Conservation (phyloP, 2,797 vertebrate species). For the Telmatherina bonti region DNA sequence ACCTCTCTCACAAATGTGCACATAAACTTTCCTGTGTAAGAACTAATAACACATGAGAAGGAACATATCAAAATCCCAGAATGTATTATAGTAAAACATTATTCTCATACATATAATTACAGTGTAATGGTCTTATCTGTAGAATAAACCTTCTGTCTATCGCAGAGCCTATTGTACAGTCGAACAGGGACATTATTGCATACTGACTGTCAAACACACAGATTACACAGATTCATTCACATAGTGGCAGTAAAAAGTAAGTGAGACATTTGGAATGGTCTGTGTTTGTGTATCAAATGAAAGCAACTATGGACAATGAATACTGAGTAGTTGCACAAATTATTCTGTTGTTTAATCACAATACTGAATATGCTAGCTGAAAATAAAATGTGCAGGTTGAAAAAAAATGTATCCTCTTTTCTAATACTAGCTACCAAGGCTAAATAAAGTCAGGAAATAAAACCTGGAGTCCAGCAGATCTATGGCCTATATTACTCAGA, state of each 20-base stretch:
- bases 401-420: background rate
- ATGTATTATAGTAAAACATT: slow-evolving; percentile 57
- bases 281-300: background rate
- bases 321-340: background rate
- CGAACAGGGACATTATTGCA: slow-evolving; percentile 1
- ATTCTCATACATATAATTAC: slow-evolving; percentile 57
- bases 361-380: background rate
- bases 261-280: background rate
- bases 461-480: background rate
- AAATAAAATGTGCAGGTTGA: background rate
- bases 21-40: background rate
- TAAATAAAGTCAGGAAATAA: background rate
- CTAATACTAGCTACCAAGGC: background rate
- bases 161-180: slow-evolving; percentile 1
- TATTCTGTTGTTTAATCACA: background rate
- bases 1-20: slow-evolving; percentile 2
- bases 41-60: slow-evolving; percentile 23
- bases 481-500: background rate
- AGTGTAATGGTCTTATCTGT: slow-evolving; percentile 52
- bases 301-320: background rate
- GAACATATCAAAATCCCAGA: slow-evolving; percentile 46
- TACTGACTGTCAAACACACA: slow-evolving; percentile 28
- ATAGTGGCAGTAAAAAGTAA: slow-evolving; percentile 13
- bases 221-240: slow-evolving; percentile 22
- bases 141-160: slow-evolving; percentile 18